These are phyloP conservation scores for Dusona sp. DNA, from an alignment of 2,888 invertebrate species.

Conservation along the genomic window DNA sequence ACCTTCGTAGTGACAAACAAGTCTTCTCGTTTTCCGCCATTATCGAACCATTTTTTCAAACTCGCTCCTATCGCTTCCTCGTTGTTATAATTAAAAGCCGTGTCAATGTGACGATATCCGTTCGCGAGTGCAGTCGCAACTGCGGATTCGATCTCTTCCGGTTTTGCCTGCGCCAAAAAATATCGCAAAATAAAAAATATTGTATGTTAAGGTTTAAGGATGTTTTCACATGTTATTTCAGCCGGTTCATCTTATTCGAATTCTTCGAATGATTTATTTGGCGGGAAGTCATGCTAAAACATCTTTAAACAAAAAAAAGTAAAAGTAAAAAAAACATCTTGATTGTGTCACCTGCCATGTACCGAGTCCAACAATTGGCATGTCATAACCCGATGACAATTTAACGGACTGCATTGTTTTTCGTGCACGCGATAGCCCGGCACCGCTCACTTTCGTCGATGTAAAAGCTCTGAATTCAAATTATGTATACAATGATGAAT, in stretches of 20 bases:
- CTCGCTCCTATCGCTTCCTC: slow-evolving; percentile 91
- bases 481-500: slow-evolving; percentile 69
- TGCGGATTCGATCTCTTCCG: slow-evolving; percentile 88
- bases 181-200: slow-evolving; percentile 8
- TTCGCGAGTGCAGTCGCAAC: slow-evolving; percentile 88
- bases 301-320: slow-evolving; percentile 17
- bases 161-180: slow-evolving; percentile 85
- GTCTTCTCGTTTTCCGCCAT: slow-evolving; percentile 89
- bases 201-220: not conserved
- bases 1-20: slow-evolving; percentile 94
- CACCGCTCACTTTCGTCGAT: slow-evolving; percentile 53
- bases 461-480: slow-evolving; percentile 66
- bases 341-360: slow-evolving; percentile 88
- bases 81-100: slow-evolving; percentile 92
- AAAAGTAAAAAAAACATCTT: slow-evolving; percentile 4
- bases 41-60: slow-evolving; percentile 88
- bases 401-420: slow-evolving; percentile 75
- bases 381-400: slow-evolving; percentile 85
- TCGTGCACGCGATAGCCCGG: slow-evolving; percentile 46
- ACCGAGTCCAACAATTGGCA: slow-evolving; percentile 91
- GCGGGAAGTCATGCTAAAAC: not conserved
- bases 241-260: not conserved
- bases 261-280: not conserved
- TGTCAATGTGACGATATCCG: slow-evolving; percentile 92
- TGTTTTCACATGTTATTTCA: not conserved